Evolutionary conservation across 2,113 vertebrate genomes (phyloP), one percentile per base, ranked within the genome.

Genomic region (Oplegnathus fasciatus): DNA sequence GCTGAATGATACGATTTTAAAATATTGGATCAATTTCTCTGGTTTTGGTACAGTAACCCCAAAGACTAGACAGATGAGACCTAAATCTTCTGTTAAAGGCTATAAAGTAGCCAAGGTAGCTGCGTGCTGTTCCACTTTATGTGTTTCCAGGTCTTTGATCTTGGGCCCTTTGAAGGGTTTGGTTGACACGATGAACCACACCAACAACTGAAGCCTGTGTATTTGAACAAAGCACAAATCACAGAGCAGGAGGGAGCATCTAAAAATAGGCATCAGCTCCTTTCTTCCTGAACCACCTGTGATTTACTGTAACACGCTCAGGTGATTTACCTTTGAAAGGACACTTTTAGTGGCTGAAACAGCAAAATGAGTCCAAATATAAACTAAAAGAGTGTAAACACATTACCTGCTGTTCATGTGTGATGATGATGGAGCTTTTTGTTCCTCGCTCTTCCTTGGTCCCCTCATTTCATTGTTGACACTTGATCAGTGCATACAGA

Each of bases 141-240:
- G 64, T 84, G 60, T 66, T 70, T 80, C 80, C 88, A 85, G 71
- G 73, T 85, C 81, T 93, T 92, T 92, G 85, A 90, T 92, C 84
- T 73, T 9, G 5, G 79, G 73, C 54, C 66, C 89, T 94, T 92
- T 92, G 91, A 92, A 84, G 90, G 75, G 44, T 72, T 71, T 18
- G 75, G 22, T 74, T 85, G 86, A 86, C 84, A 85, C 17, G 17
- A 82, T 87, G 86, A 88, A 86, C 70, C 79, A 79, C 66, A 81
- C 58, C 71, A 86, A 66, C 80, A 88, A 84, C 73, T 75, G 82
- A 89, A 46, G 75, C 87, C 79, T 84, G 76, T 81, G 79, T 77
- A 75, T 90, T 75, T 83, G 83, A 90, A 92, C 83, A 92, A 92
- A 91, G 84, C 85, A 84, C 68, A 89, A 90, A 92, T 93, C 88